Evolutionary conservation across 35 echinoderm and acorn worm species (phyloP).

Genomic region (Lytechinus variegatus): DNA sequence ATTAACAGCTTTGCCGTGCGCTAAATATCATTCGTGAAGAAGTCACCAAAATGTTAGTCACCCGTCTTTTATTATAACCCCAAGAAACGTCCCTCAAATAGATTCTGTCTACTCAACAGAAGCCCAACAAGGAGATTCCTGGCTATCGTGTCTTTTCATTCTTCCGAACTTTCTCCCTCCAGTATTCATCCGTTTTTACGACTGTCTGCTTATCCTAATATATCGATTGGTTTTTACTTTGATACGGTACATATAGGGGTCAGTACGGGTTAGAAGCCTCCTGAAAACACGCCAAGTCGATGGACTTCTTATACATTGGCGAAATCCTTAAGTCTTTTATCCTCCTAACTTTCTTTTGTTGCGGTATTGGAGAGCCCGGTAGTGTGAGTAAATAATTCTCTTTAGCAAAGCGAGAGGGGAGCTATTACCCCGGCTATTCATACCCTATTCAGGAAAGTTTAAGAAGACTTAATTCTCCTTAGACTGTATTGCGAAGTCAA

Average conservation of each 20-base stretch:
- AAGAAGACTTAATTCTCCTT: slow-evolving; percentile 3
- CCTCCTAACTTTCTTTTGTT: background rate
- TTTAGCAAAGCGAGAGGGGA: background rate
- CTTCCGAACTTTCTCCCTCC: background rate
- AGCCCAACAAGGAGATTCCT: background rate
- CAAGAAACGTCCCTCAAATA: background rate
- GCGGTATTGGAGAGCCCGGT: background rate
- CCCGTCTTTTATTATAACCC: background rate
- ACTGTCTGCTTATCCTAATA: background rate
- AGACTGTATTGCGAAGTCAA: background rate
- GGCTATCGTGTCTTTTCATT: background rate
- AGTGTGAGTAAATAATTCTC: background rate
- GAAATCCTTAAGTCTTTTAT: slow-evolving; percentile 12
- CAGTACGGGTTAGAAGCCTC: background rate
- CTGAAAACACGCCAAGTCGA: background rate
- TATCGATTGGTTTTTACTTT: background rate
- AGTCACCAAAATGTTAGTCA: background rate
- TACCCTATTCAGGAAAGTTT: background rate
- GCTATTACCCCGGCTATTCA: slow-evolving; percentile 1
- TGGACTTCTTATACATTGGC: background rate
- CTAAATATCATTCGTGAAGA: background rate
- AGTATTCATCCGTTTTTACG: background rate
- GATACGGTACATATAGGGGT: background rate
- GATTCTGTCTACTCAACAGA: background rate
- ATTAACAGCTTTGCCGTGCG: background rate